Evolutionary conservation across 37 sponge, comb jelly and placozoan species (phyloP), one percentile per base, ranked within the genome.

Genomic region (Hormiphora californensis): DNA sequence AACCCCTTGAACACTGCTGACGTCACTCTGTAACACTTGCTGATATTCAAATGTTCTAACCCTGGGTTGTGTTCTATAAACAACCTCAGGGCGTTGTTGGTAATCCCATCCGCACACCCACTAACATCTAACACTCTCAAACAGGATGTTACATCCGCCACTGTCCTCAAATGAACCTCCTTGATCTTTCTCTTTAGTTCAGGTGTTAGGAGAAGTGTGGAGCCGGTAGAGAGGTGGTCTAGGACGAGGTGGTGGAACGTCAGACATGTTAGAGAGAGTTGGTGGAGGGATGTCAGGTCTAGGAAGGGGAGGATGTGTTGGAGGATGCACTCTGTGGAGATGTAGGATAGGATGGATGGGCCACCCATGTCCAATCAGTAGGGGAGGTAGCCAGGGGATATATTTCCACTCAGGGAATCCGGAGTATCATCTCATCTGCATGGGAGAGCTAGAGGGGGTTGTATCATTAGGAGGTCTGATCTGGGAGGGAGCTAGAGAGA

Each of bases 291-390:
- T 22, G 27, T 12, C 1, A 73, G 12, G 38, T 73, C 81, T 1
- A 73, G 46, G 46, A 27, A 73, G 12, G 81, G 81, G 27, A 73
- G 44, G 25, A 73, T 73, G 44, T 40, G 9, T 43, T 73, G 46
- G 35, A 43, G 81, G 12, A n/a, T n/a, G n/a, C n/a, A n/a, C n/a
- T n/a, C n/a, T n/a, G n/a, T n/a, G n/a, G n/a, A n/a, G n/a, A n/a
- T n/a, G n/a, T n/a, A n/a, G n/a, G n/a, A n/a, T n/a, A n/a, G n/a
- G n/a, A n/a, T n/a, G n/a, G n/a, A n/a, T n/a, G n/a, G n/a, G n/a
- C n/a, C n/a, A n/a, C n/a, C n/a, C n/a, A n/a, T n/a, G n/a, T n/a
- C n/a, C n/a, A n/a, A n/a, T n/a, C n/a, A n/a, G n/a, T n/a, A n/a
- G n/a, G n/a, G n/a, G n/a, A n/a, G n/a, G n/a, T n/a, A n/a, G n/a